A percentile compares a stretch with the other conserved stretches of the same genome.
Conservation (phyloP, 2,888 invertebrate species). For the Cerceris ruficornis region DNA sequence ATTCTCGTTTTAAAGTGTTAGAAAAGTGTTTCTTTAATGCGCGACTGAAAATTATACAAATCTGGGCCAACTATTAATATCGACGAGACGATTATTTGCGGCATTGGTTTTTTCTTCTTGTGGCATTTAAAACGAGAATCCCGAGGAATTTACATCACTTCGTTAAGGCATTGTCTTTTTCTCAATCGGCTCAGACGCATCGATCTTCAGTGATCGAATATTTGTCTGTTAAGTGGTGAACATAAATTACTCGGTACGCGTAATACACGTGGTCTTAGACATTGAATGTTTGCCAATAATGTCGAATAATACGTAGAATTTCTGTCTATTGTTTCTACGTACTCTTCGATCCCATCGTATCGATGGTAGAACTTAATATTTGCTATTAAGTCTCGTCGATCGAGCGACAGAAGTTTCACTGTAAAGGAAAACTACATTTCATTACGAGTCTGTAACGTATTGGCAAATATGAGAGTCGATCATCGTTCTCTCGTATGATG, state of each 20-base stretch:
- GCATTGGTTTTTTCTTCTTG: background rate
- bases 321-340: background rate
- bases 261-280: background rate
- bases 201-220: background rate
- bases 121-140: constrained; percentile 6
- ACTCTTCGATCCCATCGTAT: background rate
- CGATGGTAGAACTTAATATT: too few species aligned
- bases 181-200: background rate
- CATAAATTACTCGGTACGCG: background rate
- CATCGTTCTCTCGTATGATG: background rate
- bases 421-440: too few species aligned
- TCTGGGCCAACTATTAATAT: constrained; percentile 30
- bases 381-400: too few species aligned
- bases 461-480: background rate
- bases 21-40: background rate
- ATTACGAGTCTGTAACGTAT: too few species aligned
- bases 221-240: background rate
- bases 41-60: constrained; percentile 5
- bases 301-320: constrained; percentile 2
- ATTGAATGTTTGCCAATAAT: background rate
- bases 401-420: too few species aligned
- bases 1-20: background rate
- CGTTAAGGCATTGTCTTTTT: background rate
- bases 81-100: background rate
- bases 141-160: background rate